Base-by-base conservation (phyloP, 2,888 invertebrate genomes). In the Synanthedon tipuliformis region DNA sequence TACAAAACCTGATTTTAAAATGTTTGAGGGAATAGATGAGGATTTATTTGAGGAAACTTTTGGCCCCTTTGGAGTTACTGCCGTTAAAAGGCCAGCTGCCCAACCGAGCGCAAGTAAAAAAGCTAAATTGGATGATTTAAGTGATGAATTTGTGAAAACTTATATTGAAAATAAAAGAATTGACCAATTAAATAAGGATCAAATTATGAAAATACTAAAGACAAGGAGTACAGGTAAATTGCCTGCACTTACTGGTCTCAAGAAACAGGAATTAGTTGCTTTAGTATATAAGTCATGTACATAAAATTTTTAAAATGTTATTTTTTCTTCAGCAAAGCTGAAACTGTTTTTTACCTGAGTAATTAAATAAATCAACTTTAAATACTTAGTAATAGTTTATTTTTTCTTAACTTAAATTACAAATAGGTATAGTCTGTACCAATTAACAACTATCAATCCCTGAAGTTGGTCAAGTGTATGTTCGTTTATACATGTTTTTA, bases 1-100 rank as follows among this genome's bases (percentile, higher is more conserved):
- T 58, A 90, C 91, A 54, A 78, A 72, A 60, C 74, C 71, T 11
- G 65, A 68, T 53, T 54, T 60, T 34, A 68, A 69, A 12, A 69
- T 57, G 48, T 80, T 80, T 61, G 58, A 75, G 55, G 58, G 59
- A 50, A 59, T 87, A 40, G 63, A 75, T 59, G 81, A 78, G 16
- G 88, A 89, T 50, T 57, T 78, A 50, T 84, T 85, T 68, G 75
- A 78, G 54, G 72, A 80, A 59, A 52, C 83, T 23, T 88, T 88
- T 77, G 87, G 88, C 12, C 80, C 84, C 5, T 85, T 86, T 68
- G 71, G 65, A 53, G 55, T 60, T 40, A 59, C 60, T 45, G 60
- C 73, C 54, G 50, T 65, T 2, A 88, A 85, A 63, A 78, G 82
- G 61, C 10, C 61, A 48, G 56, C 61, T 18, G 50, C 48, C 15